Conservation (phyloP, 2,113 vertebrate genomes). For the Cynoglossus semilaevis region DNA sequence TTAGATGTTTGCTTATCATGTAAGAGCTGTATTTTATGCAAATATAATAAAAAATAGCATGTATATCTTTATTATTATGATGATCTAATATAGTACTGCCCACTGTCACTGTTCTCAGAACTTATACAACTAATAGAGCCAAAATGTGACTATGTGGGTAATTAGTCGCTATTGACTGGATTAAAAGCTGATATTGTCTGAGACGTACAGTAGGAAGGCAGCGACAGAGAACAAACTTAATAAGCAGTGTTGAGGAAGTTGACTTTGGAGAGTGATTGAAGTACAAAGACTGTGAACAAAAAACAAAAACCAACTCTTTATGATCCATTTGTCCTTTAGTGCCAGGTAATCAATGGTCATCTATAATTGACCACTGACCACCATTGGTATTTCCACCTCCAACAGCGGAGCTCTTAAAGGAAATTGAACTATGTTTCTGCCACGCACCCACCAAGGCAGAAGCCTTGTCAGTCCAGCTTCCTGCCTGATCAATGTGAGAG, state of each 20-base stretch:
- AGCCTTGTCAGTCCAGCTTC: slow-evolving; percentile 65
- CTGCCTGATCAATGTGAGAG: slow-evolving; percentile 69
- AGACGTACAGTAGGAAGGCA: background rate
- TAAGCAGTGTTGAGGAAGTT: background rate
- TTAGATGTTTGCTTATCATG: too few species aligned
- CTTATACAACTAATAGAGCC: too few species aligned
- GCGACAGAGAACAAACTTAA: background rate
- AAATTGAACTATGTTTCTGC: slow-evolving; percentile 72
- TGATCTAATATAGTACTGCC: too few species aligned
- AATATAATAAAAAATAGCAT: too few species aligned
- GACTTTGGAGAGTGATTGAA: background rate
- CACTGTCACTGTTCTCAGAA: too few species aligned
- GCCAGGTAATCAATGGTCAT: slow-evolving; percentile 58
- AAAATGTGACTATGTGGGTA: background rate
- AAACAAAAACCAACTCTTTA: slow-evolving; percentile 27
- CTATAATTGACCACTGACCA: slow-evolving; percentile 65
- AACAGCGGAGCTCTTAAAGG: slow-evolving; percentile 64
- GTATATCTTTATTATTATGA: too few species aligned
- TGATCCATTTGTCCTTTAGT: slow-evolving; percentile 62
- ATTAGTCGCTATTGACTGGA: background rate
- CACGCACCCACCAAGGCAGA: slow-evolving; percentile 65
- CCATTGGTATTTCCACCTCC: slow-evolving; percentile 68
- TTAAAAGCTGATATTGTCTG: background rate
- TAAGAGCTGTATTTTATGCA: too few species aligned
- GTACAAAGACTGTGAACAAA: slow-evolving; percentile 12